Percentiles rank a stretch among this genome's conserved stretches.
These are phyloP conservation scores for Agrotis exclamationis DNA, from an alignment of 2,888 invertebrate species.

Conservation along the genomic window DNA sequence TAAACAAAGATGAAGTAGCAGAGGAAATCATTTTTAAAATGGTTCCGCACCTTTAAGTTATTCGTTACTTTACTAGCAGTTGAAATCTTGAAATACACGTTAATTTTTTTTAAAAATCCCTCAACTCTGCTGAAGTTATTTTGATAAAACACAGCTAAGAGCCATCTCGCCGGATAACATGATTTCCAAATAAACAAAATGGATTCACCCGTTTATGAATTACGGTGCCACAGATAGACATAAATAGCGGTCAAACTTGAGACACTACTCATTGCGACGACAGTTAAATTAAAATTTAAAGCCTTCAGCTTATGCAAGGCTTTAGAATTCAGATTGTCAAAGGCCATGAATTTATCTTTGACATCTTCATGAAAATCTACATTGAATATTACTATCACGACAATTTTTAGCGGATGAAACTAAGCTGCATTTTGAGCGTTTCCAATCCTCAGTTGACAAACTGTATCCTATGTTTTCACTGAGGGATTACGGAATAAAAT, in stretches of 20 bases:
- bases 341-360: constrained; percentile 2
- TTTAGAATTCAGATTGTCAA: not conserved
- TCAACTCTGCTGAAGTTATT: no score
- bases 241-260: no score
- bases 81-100: no score
- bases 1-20: constrained; percentile 39
- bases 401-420: constrained; percentile 15
- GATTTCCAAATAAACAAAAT: no score
- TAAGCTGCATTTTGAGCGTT: constrained; percentile 37
- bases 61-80: not conserved
- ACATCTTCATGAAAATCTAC: not conserved
- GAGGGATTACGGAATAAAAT: constrained; percentile 50
- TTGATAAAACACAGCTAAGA: no score
- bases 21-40: constrained; percentile 32
- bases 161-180: no score
- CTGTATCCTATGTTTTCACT: constrained; percentile 32
- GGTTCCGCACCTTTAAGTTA: constrained; percentile 2
- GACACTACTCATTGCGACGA: no score
- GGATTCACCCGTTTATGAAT: no score
- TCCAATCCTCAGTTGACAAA: constrained; percentile 37
- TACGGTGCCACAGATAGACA: no score
- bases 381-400: constrained; percentile 3
- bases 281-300: not conserved
- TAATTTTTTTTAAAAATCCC: no score
- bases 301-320: constrained; percentile 3